Percentiles rank a stretch among this genome's conserved stretches.
Evolutionary conservation across 2,113 vertebrate genomes (phyloP).

Genomic region (Eolophus roseicapilla): DNA sequence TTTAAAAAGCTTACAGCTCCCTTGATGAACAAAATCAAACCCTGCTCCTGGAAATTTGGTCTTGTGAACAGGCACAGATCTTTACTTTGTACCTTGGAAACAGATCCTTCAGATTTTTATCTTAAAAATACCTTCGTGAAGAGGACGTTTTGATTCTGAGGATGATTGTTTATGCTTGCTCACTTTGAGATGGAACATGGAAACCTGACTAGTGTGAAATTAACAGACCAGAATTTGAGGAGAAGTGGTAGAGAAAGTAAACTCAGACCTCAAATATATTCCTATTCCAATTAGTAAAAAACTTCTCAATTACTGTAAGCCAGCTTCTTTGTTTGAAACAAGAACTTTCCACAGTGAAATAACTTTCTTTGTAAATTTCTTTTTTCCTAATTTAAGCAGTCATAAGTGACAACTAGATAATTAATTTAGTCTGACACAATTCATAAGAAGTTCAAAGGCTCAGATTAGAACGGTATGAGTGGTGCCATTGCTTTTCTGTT

Average conservation of each 20-base stretch:
- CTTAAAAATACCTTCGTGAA: not conserved
- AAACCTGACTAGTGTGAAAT: not conserved
- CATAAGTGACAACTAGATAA: not conserved
- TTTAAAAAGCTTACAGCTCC: not conserved
- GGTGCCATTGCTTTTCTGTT: not conserved
- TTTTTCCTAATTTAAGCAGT: not conserved
- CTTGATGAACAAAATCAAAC: not conserved
- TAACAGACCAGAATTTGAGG: not conserved
- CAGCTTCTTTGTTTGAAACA: not conserved
- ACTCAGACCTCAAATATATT: not conserved
- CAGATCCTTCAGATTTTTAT: not conserved
- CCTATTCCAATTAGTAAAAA: not conserved
- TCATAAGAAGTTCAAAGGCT: not conserved
- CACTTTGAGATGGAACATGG: not conserved
- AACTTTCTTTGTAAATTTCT: not conserved
- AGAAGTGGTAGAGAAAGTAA: not conserved
- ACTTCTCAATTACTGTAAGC: not conserved
- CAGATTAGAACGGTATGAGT: not conserved
- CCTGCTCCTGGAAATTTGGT: not conserved
- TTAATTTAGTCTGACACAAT: not conserved
- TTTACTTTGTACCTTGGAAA: not conserved
- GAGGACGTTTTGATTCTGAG: not conserved
- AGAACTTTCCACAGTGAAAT: not conserved
- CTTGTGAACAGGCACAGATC: not conserved
- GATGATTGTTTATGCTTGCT: not conserved